Conservation (phyloP, 2,797 vertebrate species). For the Darevskia mixta region DNA sequence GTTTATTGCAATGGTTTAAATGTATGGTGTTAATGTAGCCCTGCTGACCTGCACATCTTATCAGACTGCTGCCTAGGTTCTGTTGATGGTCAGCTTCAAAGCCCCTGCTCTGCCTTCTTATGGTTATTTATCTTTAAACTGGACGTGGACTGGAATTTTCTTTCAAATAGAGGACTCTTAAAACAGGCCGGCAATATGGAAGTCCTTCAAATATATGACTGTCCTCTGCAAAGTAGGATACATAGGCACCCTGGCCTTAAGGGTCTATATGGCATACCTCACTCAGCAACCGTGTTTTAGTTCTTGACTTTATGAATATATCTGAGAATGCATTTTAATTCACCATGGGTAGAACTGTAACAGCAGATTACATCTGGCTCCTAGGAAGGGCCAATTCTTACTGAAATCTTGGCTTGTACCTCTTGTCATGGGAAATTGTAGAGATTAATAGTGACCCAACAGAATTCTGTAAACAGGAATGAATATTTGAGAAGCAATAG, state of each 20-base stretch:
- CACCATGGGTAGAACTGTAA: background rate
- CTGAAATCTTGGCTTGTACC: background rate
- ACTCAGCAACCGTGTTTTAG: background rate
- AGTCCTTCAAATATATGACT: background rate
- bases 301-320: background rate
- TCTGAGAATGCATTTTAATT: slow-evolving; percentile 5
- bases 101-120: background rate
- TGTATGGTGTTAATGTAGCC: too few species aligned
- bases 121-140: background rate
- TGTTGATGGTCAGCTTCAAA: background rate
- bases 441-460: slow-evolving; percentile 51
- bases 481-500: slow-evolving; percentile 4
- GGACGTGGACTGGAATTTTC: too few species aligned
- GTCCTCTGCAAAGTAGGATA: background rate
- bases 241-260: background rate
- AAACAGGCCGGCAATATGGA: background rate
- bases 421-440: background rate
- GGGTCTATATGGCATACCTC: background rate
- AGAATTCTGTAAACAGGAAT: slow-evolving; percentile 65
- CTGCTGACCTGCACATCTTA: too few species aligned
- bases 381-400: background rate
- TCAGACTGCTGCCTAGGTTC: too few species aligned
- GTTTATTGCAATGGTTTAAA: too few species aligned
- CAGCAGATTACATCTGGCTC: background rate
- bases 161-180: background rate